phyloP scores from a whole-genome alignment of 1,140 invertebrate genomes.

The Penaeus indicus region DNA sequence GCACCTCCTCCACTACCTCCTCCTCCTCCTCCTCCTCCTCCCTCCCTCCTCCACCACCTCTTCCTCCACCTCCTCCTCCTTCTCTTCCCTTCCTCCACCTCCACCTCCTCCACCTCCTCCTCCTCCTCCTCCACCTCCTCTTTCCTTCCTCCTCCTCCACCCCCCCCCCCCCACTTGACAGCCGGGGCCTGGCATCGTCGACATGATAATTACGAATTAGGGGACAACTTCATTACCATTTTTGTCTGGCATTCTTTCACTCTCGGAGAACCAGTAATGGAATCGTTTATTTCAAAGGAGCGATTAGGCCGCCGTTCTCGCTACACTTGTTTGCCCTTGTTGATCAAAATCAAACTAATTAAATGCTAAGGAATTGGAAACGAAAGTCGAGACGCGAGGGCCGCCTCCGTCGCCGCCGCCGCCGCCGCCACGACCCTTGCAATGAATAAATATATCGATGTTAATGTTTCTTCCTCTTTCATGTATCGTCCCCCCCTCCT shows the following conservation, averaged over 20 bases:
- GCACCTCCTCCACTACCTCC: background rate
- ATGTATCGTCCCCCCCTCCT: background rate
- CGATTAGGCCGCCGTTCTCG: constrained; percentile 45
- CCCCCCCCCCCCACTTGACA: background rate
- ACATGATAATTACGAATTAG: constrained; percentile 52
- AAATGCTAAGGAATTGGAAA: constrained; percentile 45
- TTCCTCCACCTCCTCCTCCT: background rate
- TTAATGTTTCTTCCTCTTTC: background rate
- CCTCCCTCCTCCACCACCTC: background rate
- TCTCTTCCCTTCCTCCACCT: background rate
- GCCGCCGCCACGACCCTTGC: background rate
- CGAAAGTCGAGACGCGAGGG: background rate
- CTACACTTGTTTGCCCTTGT: constrained; percentile 38
- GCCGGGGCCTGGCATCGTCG: constrained; percentile 2
- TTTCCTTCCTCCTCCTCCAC: background rate
- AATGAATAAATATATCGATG: background rate
- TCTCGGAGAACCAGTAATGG: constrained; percentile 43
- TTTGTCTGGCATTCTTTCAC: constrained; percentile 37
- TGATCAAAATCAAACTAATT: constrained; percentile 58
- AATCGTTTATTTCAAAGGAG: constrained; percentile 61
- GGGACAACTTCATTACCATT: constrained; percentile 52
- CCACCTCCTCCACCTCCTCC: background rate
- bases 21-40: background rate
- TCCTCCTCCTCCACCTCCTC: background rate
- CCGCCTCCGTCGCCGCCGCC: background rate